These are phyloP conservation scores for Tipula lateralis DNA, from an alignment of 2,888 invertebrate genomes.

Conservation along the genomic window DNA sequence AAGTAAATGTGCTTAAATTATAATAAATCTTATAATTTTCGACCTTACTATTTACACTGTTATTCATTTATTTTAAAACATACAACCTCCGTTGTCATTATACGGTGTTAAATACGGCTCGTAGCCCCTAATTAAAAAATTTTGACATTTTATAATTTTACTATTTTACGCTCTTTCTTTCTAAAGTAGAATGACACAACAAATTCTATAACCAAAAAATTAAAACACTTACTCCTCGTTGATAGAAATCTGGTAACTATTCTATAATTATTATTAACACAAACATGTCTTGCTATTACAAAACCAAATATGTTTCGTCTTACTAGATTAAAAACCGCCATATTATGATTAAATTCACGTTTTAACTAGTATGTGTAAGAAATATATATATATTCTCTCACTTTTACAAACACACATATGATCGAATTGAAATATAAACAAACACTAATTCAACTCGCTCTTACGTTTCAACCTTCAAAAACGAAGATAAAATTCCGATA, in stretches of 20 bases:
- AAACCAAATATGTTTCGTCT: not conserved
- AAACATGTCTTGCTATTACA: not conserved
- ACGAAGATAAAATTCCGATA: not conserved
- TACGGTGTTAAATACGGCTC: not conserved
- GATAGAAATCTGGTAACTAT: not conserved
- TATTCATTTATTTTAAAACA: too few species aligned
- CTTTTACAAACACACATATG: not conserved
- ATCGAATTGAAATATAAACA: not conserved
- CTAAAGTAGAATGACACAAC: not conserved
- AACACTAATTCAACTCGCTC: not conserved
- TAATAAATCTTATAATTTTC: too few species aligned
- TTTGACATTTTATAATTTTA: not conserved
- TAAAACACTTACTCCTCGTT: not conserved
- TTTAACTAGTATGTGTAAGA: not conserved
- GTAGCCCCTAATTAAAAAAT: not conserved
- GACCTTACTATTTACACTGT: too few species aligned
- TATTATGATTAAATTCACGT: not conserved
- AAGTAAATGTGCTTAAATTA: too few species aligned
- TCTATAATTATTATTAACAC: not conserved
- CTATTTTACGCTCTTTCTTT: not conserved
- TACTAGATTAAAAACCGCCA: constrained; percentile 11
- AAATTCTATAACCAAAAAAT: not conserved
- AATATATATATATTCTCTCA: not conserved
- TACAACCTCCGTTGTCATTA: too few species aligned
- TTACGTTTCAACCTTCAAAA: constrained; percentile 2